Percentiles rank a stretch among this genome's conserved stretches.
Evolutionary conservation across 1,140 invertebrate genomes (phyloP).

Genomic region (Dendroctonus ponderosae): DNA sequence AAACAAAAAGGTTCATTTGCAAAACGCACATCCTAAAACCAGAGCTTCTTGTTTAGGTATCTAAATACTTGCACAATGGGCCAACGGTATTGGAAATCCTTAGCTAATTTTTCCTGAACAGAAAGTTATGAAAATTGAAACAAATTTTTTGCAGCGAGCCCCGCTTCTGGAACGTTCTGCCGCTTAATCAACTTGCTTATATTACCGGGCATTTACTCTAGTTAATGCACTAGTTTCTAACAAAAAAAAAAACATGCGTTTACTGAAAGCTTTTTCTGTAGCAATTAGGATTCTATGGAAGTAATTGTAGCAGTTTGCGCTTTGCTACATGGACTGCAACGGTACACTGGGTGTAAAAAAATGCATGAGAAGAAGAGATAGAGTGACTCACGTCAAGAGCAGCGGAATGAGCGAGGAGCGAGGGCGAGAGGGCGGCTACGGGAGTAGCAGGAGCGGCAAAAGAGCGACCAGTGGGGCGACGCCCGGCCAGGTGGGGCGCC

Average conservation of each 20-base stretch:
- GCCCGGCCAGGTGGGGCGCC: constrained; percentile 33
- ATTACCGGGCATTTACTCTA: background rate
- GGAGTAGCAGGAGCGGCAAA: constrained; percentile 42
- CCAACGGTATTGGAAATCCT: too few relatives aligned
- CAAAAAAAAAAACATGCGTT: background rate
- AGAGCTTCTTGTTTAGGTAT: too few relatives aligned
- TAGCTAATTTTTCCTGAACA: too few relatives aligned
- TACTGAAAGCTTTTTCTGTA: background rate
- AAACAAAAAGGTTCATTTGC: too few relatives aligned
- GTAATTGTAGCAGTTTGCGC: too few relatives aligned
- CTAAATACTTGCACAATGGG: too few relatives aligned
- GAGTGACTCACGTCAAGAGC: constrained; percentile 36
- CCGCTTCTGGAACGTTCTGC: too few relatives aligned
- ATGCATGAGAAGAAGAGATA: constrained; percentile 23
- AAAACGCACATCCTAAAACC: too few relatives aligned
- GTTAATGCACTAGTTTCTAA: background rate
- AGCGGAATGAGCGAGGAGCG: constrained; percentile 25
- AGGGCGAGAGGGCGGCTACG: constrained; percentile 18
- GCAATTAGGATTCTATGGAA: background rate
- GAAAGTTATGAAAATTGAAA: too few relatives aligned
- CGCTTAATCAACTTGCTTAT: too few relatives aligned
- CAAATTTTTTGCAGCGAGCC: too few relatives aligned
- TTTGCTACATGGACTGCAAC: background rate
- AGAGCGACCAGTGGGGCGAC: constrained; percentile 47
- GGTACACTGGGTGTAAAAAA: background rate